A percentile compares a stretch with the other conserved stretches of the same genome.
These are phyloP conservation scores for Phyllopteryx taeniolatus DNA, from an alignment of 2,113 vertebrate species.

Conservation along the genomic window DNA sequence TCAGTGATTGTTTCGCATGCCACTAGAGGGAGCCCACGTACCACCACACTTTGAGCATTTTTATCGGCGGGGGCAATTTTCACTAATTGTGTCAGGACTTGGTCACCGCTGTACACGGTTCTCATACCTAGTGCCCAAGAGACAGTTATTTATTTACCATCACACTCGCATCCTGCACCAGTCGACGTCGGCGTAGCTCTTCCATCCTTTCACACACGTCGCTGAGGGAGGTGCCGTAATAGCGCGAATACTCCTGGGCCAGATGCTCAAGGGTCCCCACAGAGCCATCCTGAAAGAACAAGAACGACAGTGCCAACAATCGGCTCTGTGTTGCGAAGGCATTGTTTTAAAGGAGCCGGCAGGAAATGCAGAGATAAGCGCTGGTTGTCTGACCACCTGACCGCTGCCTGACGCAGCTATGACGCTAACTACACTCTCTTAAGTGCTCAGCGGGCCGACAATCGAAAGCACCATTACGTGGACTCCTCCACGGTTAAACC, in stretches of 20 bases:
- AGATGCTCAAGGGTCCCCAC: slow-evolving; percentile 91
- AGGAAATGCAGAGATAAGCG: slow-evolving; percentile 43
- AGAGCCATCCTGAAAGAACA: slow-evolving; percentile 83
- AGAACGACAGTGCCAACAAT: slow-evolving; percentile 14
- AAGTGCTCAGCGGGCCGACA: background rate
- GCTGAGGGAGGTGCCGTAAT: slow-evolving; percentile 88
- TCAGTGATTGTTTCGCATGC: too few relatives aligned
- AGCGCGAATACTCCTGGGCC: slow-evolving; percentile 91
- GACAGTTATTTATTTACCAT: slow-evolving; percentile 67
- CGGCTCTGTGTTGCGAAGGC: slow-evolving; percentile 21
- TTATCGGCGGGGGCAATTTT: too few relatives aligned
- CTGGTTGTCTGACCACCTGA: slow-evolving; percentile 27
- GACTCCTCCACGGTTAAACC: too few relatives aligned
- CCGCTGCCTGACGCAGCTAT: slow-evolving; percentile 44
- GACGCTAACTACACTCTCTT: slow-evolving; percentile 27
- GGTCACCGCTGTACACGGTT: too few relatives aligned
- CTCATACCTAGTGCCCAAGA: background rate
- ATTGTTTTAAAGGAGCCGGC: slow-evolving; percentile 37
- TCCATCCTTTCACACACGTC: slow-evolving; percentile 96
- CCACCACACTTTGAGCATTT: too few relatives aligned
- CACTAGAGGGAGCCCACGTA: too few relatives aligned
- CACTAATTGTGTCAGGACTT: too few relatives aligned
- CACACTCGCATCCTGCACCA: slow-evolving; percentile 84
- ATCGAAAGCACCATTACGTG: background rate
- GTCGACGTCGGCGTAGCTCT: slow-evolving; percentile 86